Evolutionary conservation across 2,888 invertebrate species (phyloP).

Genomic region (Caenorhabditis sp.): DNA sequence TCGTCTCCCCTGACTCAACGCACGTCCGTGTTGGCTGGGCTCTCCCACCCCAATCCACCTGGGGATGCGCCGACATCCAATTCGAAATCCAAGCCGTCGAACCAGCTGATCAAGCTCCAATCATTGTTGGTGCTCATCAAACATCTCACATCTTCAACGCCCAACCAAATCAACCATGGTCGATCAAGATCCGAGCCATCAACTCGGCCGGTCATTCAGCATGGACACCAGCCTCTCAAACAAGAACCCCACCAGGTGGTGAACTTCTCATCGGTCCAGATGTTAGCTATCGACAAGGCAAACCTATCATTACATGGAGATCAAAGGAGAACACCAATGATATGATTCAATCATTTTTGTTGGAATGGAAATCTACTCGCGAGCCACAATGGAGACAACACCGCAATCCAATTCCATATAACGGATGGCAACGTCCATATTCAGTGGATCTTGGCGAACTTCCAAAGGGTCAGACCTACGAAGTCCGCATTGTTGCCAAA

Average conservation of each 20-base stretch:
- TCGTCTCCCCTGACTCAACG: conserved; percentile 60
- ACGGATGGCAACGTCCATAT: conserved; percentile 70
- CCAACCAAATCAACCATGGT: conserved; percentile 67
- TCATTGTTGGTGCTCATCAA: conserved; percentile 60
- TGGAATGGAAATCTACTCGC: conserved; percentile 65
- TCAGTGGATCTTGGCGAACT: conserved; percentile 64
- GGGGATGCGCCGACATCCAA: conserved; percentile 63
- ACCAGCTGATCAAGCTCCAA: conserved; percentile 59
- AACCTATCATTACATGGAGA: conserved; percentile 66
- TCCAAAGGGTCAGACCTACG: conserved; percentile 64
- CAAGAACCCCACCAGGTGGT: conserved; percentile 59
- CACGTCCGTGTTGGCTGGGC: conserved; percentile 64
- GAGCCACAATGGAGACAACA: conserved; percentile 65
- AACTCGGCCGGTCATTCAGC: conserved; percentile 69
- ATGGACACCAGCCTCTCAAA: conserved; percentile 64
- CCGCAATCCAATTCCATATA: conserved; percentile 58
- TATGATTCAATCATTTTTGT: conserved; percentile 61
- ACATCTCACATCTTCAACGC: conserved; percentile 68
- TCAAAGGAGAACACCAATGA: conserved; percentile 65
- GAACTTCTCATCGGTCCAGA: conserved; percentile 69
- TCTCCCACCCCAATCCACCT: conserved; percentile 55
- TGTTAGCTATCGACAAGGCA: conserved; percentile 62
- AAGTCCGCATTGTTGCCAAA: conserved; percentile 58
- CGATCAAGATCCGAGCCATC: conserved; percentile 62
- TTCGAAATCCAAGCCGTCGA: conserved; percentile 66